Evolutionary conservation across 2,113 vertebrate genomes (phyloP).

Genomic region (Australoheros scitulus): DNA sequence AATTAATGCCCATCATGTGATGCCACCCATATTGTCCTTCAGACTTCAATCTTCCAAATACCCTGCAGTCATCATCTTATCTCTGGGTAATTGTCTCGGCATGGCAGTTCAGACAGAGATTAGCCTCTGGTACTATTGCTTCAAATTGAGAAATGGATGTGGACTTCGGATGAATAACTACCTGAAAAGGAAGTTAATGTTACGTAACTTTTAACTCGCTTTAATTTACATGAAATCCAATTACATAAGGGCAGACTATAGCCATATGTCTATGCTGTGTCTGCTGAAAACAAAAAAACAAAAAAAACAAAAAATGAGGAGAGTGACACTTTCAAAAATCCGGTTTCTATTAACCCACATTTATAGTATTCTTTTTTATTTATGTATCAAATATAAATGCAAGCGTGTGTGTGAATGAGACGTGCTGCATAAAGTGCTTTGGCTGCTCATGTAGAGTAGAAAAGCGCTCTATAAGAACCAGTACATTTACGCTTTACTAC

Average conservation of each 20-base stretch:
- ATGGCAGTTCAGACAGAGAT: constrained; percentile 7
- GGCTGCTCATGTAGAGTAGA: no score
- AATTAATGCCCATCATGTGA: constrained; percentile 44
- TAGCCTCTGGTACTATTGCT: neutral
- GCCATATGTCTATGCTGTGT: neutral
- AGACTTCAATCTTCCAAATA: constrained; percentile 43
- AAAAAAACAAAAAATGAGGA: neutral
- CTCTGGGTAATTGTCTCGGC: constrained; percentile 39
- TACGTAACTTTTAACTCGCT: neutral
- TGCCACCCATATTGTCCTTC: constrained; percentile 39
- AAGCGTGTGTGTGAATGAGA: neutral
- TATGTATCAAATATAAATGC: neutral
- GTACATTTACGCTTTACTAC: no score
- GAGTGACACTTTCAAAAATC: neutral
- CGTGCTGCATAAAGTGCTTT: no score
- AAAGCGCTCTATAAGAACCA: no score
- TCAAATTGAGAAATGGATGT: constrained; percentile 15
- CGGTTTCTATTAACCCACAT: neutral
- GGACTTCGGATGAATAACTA: constrained; percentile 11
- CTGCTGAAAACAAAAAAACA: neutral
- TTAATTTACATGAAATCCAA: constrained; percentile 15
- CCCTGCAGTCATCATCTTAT: constrained; percentile 26
- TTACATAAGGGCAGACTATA: neutral
- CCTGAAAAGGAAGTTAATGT: constrained; percentile 12
- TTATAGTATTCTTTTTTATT: neutral